These are phyloP conservation scores for Caenorhabditis inopinata DNA, from an alignment of 1,140 invertebrate genomes.

Conservation along the genomic window DNA sequence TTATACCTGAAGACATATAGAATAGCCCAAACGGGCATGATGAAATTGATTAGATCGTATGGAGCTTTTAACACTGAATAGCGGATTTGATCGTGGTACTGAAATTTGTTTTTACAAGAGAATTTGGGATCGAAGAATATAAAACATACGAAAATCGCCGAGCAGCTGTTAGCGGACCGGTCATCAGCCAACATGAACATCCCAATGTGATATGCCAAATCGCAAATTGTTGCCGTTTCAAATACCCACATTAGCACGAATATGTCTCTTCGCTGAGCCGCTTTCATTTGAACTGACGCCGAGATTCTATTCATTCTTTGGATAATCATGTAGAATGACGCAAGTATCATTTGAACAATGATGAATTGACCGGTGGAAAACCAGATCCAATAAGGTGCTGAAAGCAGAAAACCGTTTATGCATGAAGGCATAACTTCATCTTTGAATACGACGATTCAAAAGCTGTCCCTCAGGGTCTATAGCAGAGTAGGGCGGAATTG, in stretches of 20 bases:
- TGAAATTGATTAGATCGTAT: conserved; percentile 44
- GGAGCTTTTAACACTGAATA: conserved; percentile 41
- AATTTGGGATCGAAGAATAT: neutral
- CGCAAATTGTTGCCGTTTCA: neutral
- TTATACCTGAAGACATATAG: conserved; percentile 44
- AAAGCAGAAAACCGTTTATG: neutral
- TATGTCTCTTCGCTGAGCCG: neutral
- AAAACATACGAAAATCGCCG: conserved; percentile 44
- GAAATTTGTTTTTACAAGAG: neutral
- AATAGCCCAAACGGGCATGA: conserved; percentile 47
- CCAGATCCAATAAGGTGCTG: conserved; percentile 49
- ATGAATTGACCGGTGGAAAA: conserved; percentile 45
- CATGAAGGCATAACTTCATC: neutral
- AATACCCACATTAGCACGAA: neutral
- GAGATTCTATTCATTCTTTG: conserved; percentile 37
- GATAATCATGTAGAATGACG: conserved; percentile 37
- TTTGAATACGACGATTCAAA: no score
- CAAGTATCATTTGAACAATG: conserved; percentile 45
- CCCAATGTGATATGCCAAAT: conserved; percentile 40
- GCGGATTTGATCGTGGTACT: conserved; percentile 40
- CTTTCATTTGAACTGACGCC: conserved; percentile 21
- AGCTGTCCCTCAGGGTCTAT: no score
- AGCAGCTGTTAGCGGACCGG: conserved; percentile 32
- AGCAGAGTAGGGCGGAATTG: no score
- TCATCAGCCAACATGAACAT: conserved; percentile 46